Percentiles rank a stretch among this genome's conserved stretches.
phyloP scores from a whole-genome alignment of 2,888 invertebrate species.

The Timandra comae region DNA sequence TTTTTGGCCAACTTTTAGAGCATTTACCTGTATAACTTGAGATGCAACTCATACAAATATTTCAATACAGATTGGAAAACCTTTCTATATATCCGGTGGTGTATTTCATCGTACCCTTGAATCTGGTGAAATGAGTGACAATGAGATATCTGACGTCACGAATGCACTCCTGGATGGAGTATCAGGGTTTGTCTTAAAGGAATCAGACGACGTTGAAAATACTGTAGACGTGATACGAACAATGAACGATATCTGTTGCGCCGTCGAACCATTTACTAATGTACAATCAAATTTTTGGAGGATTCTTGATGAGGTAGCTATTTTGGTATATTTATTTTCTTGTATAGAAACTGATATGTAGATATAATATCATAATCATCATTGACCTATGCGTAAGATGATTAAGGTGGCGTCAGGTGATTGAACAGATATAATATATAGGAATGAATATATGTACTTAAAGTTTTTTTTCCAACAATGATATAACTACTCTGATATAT shows the following conservation, averaged over 20 bases:
- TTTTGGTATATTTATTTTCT: too few species aligned
- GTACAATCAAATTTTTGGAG: slow-evolving; percentile 35
- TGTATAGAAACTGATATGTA: too few species aligned
- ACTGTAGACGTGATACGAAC: slow-evolving; percentile 30
- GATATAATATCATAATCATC: too few species aligned
- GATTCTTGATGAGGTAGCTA: slow-evolving; percentile 34
- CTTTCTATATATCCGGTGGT: slow-evolving; percentile 48
- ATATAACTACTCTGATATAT: too few species aligned
- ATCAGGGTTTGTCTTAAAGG: slow-evolving; percentile 44
- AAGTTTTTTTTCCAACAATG: too few species aligned
- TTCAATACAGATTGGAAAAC: slow-evolving; percentile 55
- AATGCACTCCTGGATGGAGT: slow-evolving; percentile 51
- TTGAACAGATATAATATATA: too few species aligned
- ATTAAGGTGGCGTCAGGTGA: too few species aligned
- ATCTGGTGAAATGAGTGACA: slow-evolving; percentile 24
- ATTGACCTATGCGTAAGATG: too few species aligned
- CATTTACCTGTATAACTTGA: too few species aligned
- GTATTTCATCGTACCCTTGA: slow-evolving; percentile 32
- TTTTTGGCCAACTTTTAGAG: too few species aligned
- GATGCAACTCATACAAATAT: slow-evolving; percentile 8
- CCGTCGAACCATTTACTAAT: slow-evolving; percentile 40
- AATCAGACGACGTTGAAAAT: slow-evolving; percentile 26
- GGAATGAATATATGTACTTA: too few species aligned
- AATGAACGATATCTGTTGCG: slow-evolving; percentile 41
- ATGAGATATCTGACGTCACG: slow-evolving; percentile 44